Base-by-base conservation (phyloP, 1,140 invertebrate species). In the Amyelois transitella region DNA sequence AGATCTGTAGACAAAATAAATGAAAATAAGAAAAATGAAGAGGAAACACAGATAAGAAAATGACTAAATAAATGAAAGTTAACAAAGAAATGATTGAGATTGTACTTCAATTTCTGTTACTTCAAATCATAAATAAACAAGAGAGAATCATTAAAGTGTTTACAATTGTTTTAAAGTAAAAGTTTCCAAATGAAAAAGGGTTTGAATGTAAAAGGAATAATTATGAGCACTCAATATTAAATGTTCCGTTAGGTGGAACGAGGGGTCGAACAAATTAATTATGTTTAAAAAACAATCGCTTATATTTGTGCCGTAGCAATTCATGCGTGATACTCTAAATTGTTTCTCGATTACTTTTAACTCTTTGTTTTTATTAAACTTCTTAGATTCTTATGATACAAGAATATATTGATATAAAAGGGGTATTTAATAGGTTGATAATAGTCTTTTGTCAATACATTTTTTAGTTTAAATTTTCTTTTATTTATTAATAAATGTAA, bases 1-100 rank as follows among this genome's bases (percentile, higher is more conserved):
- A 79, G 95, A 96, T 89, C 96, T 96, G 91, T 84, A 89, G 86
- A 91, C 83, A 88, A 83, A n/a, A 81, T 58, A 72, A 75, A 77
- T 76, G 63, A 77, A 83, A 84, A 85, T 75, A 73, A 86, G 66
- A 71, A 73, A 82, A 87, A 79, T 60, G 60, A 77, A 74, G 60
- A 73, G 67, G 65, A 12, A 56, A 60, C 63, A 69, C 22, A 69
- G n/a, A n/a, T n/a, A n/a, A n/a, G n/a, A n/a, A 58, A 69, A 67
- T 64, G 12, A 62, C 61, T 59, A 63, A 77, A 72, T 65, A 60
- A 64, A 60, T 14, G 62, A 19, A 65, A 72, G 71, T 70, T 54
- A 73, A 70, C 58, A 68, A 67, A 67, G 58, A 71, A 60, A 58
- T 60, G 50, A 68, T 75, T 67, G 3, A 2, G 25, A 32, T 6